phyloP scores from a whole-genome alignment of 2,888 invertebrate species.

The Hypomecis atomaria region DNA sequence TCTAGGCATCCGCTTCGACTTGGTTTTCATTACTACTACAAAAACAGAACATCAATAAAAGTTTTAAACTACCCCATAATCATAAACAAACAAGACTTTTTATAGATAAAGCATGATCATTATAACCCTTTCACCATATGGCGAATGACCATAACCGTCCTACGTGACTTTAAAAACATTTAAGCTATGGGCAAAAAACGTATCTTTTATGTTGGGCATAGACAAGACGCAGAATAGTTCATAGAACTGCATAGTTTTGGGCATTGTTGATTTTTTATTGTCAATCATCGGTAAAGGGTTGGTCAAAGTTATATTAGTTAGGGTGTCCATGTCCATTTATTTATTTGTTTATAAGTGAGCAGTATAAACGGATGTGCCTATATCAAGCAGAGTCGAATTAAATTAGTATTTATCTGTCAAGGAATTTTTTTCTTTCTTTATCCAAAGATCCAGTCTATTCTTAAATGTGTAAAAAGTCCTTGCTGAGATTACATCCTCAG shows the following conservation, averaged over 20 bases:
- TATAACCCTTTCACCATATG: constrained; percentile 66
- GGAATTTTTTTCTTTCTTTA: no score
- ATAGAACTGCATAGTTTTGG: not conserved
- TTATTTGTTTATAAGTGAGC: no score
- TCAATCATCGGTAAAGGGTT: constrained; percentile 44
- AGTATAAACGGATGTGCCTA: no score
- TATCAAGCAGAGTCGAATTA: no score
- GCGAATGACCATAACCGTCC: constrained; percentile 49
- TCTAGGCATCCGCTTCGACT: not conserved
- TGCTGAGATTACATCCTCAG: no score
- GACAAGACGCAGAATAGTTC: constrained; percentile 44
- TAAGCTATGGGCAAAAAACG: no score
- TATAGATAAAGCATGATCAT: constrained; percentile 64
- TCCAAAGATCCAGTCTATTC: no score
- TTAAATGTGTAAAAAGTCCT: no score
- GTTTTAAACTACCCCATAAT: constrained; percentile 29
- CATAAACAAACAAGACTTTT: constrained; percentile 48
- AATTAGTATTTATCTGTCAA: no score
- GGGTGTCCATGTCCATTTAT: no score
- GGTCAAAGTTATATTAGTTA: no score
- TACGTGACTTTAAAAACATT: constrained; percentile 54
- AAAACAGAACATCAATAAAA: constrained; percentile 23
- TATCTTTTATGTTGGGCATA: constrained; percentile 36
- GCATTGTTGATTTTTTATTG: constrained; percentile 49
- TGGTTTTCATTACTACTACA: not conserved